Percentiles rank a stretch among this genome's conserved stretches.
phyloP scores from a whole-genome alignment of 2,797 vertebrate species.

The Emydoidea blandingii region DNA sequence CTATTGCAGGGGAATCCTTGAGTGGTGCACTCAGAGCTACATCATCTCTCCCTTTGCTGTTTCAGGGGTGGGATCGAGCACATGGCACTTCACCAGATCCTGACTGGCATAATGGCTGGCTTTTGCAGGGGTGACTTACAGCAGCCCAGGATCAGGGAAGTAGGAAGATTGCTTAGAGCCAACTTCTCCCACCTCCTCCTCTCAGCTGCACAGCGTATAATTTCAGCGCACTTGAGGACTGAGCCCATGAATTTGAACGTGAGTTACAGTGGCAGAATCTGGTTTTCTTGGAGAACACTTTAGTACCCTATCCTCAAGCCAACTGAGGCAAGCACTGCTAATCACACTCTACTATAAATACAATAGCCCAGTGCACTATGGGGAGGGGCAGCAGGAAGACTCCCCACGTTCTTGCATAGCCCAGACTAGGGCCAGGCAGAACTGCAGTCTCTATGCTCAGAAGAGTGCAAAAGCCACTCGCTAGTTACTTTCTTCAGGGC shows the following conservation, averaged over 20 bases:
- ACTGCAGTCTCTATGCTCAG: too few relatives aligned
- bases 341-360: neutral
- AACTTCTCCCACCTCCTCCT: neutral
- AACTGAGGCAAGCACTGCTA: neutral
- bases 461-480: too few relatives aligned
- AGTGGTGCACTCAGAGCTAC: too few relatives aligned
- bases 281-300: neutral
- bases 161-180: neutral
- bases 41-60: neutral
- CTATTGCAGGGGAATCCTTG: too few relatives aligned
- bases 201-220: neutral
- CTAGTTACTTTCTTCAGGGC: too few relatives aligned
- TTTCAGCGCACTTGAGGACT: neutral
- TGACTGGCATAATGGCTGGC: neutral
- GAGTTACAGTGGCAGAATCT: neutral
- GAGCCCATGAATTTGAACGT: neutral
- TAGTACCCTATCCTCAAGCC: neutral
- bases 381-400: too few relatives aligned
- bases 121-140: neutral
- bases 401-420: too few relatives aligned
- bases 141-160: neutral
- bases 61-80: neutral
- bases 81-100: neutral
- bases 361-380: too few relatives aligned
- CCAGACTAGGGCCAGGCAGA: too few relatives aligned